Evolutionary conservation across 2,888 invertebrate species (phyloP), one percentile per base, ranked within the genome.

Genomic region (Ochlodes sylvanus): DNA sequence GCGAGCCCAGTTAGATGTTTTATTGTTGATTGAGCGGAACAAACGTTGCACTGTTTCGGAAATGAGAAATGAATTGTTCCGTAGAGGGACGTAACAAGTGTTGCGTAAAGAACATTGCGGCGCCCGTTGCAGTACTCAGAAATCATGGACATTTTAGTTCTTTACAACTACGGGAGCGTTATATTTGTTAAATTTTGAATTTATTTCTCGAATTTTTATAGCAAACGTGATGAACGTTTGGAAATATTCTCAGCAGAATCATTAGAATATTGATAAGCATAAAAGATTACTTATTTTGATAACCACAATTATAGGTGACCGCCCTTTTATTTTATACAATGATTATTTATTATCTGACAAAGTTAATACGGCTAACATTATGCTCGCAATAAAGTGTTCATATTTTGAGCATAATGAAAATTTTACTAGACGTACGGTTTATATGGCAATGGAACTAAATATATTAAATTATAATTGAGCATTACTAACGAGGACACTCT

Each of bases 41-140:
- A 67, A 66, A 67, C 67, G 61, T 38, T 67, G 55, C 61, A 67
- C 55, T 67, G 61, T 67, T 67, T 67, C 82, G 85, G 85, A 86
- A 86, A 89, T 87, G 85, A 86, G 85, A 86, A 86, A 86, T 85
- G 85, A 86, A 88, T 86, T 86, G 86, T 84, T 67, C 67, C 67
- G 54, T 61, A 38, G 61, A 60, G 66, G 66, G 54, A 67, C 42
- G 54, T 19, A 50, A 12, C 67, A 67, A 67, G 34, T 67, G 61
- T 67, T 67, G 61, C 61, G 61, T 67, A 34, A 67, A 61, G 61
- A 67, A 61, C 61, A 61, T 67, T 67, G 55, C 61, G 61, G 55
- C n/a, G 61, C 27, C 27, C 27, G 27, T 34, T 61, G 47, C 67
- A 61, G 44, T 17, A 34, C 32, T 54, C 38, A 9, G 21, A 50